Base-by-base conservation (phyloP, 1,140 invertebrate species). In the Megathymus violae region DNA sequence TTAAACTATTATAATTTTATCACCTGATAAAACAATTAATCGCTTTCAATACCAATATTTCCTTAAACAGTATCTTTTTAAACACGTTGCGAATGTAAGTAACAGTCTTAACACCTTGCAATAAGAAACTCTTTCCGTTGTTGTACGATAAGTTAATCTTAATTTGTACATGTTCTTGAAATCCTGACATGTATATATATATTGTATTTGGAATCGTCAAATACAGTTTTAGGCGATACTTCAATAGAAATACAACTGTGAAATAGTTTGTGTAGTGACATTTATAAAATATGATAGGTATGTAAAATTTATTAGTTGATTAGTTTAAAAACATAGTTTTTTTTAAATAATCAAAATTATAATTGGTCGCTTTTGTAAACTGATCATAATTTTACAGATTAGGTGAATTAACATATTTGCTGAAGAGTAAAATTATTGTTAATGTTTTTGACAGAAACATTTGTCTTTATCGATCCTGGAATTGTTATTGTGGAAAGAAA, bases 21-120 rank as follows among this genome's bases (percentile, higher is more conserved):
- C 34, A 36, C 1, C n/a, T n/a, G 34, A 36, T 36, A 36, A 36
- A 36, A 36, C 34, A 36, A 36, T 36, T 36, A 36, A 36, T 36
- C 34, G 34, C 0, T 11, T 1, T 11, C 1, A 36, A 36, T 36
- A 36, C 34, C 10, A 36, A 36, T 36, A 36, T 36, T 36, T 36
- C 34, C 34, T 36, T 36, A 36, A 36, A 36, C 34, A 36, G 11
- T 36, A 36, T 36, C 34, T 36, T 11, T n/a, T 36, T 36, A 11
- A 36, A 11, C 34, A 36, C 9, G n/a, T 11, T 36, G 34, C 34
- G 27, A 36, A 36, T 7, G 11, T 36, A 1, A 36, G 34, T 11
- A n/a, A 36, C 11, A 36, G 34, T 36, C 34, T 11, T n/a, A 36
- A 36, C 4, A 11, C 34, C n/a, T 36, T 11, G 34, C n/a, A 11